Base-by-base conservation (phyloP, 2,113 vertebrate species). In the Anarhynchus alexandrinus region DNA sequence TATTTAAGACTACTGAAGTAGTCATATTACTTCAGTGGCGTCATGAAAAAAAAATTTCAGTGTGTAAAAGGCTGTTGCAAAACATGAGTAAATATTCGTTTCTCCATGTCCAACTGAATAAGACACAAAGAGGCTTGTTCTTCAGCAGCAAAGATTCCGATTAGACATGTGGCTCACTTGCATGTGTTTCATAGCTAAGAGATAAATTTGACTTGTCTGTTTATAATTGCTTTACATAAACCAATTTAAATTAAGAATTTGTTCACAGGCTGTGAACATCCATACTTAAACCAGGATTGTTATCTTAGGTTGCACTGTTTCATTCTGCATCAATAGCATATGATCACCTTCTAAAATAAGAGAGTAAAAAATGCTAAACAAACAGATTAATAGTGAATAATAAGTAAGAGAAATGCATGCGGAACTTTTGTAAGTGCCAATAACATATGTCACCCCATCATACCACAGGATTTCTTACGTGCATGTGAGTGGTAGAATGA, bases 161-260 rank as follows among this genome's bases (percentile, higher is more conserved):
- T 32, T 69, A 81, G 74, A 80, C 74, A 76, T 43, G 71, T 69
- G 85, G 62, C 66, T 88, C 43, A 36, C 45, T 73, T 83, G 58
- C 14, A 1, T 57, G 34, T 52, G 27, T 66, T 86, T 95, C 92
- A 86, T 66, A 83, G 71, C 74, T 32, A 74, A 59, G 62, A 82
- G 67, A 93, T 86, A 80, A 88, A 83, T 96, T 81, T 91, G 34
- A 88, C 86, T 96, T 87, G 59, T 79, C 86, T 79, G 62, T 81
- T 95, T 85, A 85, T 91, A 95, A 95, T 87, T 93, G 73, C 40
- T 96, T 94, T 94, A 91, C 87, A 92, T 84, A 87, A 93, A 94
- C 32, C 61, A 78, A 59, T 93, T 95, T 88, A 88, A 96, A 91
- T 85, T 81, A 94, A 80, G 86, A 89, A 71, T 89, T 93, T 93